Percentiles rank a stretch among this genome's conserved stretches.
These are phyloP conservation scores for Rhynchonycteris naso DNA, from an alignment of 2,797 vertebrate species.

Conservation along the genomic window DNA sequence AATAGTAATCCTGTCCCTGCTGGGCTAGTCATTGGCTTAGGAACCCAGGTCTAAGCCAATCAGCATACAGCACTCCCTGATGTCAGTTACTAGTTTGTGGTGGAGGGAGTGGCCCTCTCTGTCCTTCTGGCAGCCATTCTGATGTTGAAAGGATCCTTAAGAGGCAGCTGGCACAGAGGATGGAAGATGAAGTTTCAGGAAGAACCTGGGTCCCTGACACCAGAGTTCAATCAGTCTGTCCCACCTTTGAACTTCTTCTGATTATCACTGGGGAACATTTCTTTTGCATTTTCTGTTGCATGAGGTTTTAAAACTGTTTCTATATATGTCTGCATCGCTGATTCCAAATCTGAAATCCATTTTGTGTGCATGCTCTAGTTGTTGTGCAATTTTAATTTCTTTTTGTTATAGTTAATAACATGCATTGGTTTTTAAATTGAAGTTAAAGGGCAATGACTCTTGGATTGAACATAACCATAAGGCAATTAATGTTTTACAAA, in stretches of 20 bases:
- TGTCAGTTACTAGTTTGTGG: not conserved
- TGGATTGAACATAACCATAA: no score
- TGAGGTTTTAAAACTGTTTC: no score
- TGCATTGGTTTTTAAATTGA: no score
- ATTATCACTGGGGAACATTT: no score
- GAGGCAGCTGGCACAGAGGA: not conserved
- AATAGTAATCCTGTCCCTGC: not conserved
- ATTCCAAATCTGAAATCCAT: no score
- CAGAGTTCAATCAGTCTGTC: not conserved
- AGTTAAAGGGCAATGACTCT: no score
- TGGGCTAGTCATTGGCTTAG: not conserved
- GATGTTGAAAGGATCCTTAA: not conserved
- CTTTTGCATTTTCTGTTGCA: no score
- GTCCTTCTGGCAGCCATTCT: not conserved
- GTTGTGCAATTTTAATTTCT: no score
- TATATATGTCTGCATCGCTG: no score
- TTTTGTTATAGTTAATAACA: no score
- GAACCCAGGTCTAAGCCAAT: not conserved
- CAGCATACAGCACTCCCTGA: not conserved
- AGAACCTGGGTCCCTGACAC: not conserved
- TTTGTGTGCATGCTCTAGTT: no score
- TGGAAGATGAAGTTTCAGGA: not conserved
- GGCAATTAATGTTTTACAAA: no score
- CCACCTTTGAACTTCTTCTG: not conserved
- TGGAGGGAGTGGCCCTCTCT: not conserved